phyloP scores from a whole-genome alignment of 2,888 invertebrate species.

The Glaucopsyche alexis region DNA sequence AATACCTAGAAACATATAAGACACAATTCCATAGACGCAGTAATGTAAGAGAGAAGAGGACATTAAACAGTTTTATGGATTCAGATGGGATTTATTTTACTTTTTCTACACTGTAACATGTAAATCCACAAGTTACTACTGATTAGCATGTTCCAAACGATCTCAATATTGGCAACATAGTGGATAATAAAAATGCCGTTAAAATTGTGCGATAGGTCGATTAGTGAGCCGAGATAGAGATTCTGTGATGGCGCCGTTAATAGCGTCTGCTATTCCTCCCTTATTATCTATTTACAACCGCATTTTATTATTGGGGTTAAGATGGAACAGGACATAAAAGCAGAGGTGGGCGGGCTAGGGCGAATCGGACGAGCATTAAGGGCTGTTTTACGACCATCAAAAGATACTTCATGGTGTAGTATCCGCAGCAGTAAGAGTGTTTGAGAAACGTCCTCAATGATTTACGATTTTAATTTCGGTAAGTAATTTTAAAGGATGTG shows the following conservation, averaged over 20 bases:
- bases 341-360: slow-evolving; percentile 62
- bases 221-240: slow-evolving; percentile 61
- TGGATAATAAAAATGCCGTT: slow-evolving; percentile 58
- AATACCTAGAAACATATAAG: too few relatives aligned
- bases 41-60: not conserved
- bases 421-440: slow-evolving; percentile 67
- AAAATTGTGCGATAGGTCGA: slow-evolving; percentile 61
- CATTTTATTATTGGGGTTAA: slow-evolving; percentile 81
- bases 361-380: slow-evolving; percentile 73
- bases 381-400: slow-evolving; percentile 78
- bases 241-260: slow-evolving; percentile 69
- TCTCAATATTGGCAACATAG: slow-evolving; percentile 39
- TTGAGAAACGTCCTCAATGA: slow-evolving; percentile 41
- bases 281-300: slow-evolving; percentile 79
- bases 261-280: slow-evolving; percentile 69
- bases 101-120: not conserved
- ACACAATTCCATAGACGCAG: not conserved
- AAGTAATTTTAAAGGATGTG: slow-evolving; percentile 34
- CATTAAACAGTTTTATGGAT: not conserved
- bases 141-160: slow-evolving; percentile 25
- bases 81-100: not conserved
- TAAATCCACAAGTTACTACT: not conserved
- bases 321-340: slow-evolving; percentile 64
- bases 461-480: slow-evolving; percentile 42
- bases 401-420: slow-evolving; percentile 76